phyloP scores from a whole-genome alignment of 2,113 vertebrate species.

The Alligator sinensis region DNA sequence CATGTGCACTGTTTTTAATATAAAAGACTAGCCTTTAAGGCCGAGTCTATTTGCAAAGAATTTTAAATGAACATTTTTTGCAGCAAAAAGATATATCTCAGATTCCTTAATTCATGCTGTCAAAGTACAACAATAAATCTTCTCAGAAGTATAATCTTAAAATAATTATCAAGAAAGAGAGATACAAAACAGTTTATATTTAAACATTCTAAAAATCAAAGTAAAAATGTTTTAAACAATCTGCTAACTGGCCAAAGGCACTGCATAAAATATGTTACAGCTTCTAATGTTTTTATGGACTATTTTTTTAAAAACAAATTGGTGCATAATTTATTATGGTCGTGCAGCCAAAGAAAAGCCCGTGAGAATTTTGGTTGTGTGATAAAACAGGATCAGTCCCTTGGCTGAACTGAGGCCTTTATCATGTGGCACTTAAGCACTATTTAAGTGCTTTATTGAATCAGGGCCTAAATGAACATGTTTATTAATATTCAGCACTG shows the following conservation, averaged over 20 bases:
- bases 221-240: neutral
- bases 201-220: neutral
- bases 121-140: neutral
- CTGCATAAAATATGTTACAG: neutral
- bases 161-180: neutral
- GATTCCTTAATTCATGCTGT: neutral
- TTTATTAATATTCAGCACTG: neutral
- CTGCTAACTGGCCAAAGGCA: fast-evolving
- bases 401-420: neutral
- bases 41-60: neutral
- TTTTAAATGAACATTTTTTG: neutral
- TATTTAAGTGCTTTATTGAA: neutral
- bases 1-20: neutral
- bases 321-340: neutral
- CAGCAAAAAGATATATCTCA: neutral
- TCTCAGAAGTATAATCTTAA: neutral
- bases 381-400: neutral
- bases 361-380: fast-evolving
- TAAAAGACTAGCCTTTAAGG: neutral
- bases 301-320: neutral
- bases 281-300: neutral
- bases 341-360: neutral
- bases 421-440: neutral
- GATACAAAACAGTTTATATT: neutral
- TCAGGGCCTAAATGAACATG: fast-evolving